Evolutionary conservation across 2,888 invertebrate species (phyloP).

Genomic region (Drosophila mimetica): DNA sequence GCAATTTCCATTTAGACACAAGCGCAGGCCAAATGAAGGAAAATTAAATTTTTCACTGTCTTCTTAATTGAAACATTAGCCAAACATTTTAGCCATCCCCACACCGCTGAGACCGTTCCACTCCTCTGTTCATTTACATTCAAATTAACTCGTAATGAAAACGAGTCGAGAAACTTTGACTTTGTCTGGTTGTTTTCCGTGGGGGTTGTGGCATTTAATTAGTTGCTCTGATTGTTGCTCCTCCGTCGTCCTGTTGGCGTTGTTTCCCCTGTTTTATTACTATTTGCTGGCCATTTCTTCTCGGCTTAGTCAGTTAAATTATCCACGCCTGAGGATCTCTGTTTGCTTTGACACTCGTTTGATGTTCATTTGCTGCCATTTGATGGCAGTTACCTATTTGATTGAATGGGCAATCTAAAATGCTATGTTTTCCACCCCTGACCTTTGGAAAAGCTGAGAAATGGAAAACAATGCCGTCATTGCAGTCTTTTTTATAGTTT

Average conservation of each 20-base stretch:
- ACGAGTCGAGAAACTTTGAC: conserved; percentile 67
- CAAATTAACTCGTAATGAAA: conserved; percentile 82
- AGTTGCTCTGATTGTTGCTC: conserved; percentile 71
- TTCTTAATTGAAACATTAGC: conserved; percentile 82
- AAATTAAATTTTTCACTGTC: conserved; percentile 81
- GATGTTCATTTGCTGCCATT: conserved; percentile 45
- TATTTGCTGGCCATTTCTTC: conserved; percentile 70
- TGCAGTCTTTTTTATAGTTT: conserved; percentile 7
- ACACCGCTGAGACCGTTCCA: not conserved
- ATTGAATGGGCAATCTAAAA: conserved; percentile 24
- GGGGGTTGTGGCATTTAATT: conserved; percentile 76
- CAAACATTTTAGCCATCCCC: conserved; percentile 48
- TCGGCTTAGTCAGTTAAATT: conserved; percentile 57
- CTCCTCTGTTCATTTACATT: conserved; percentile 78
- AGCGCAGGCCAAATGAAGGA: conserved; percentile 66
- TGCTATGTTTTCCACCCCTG: conserved; percentile 7
- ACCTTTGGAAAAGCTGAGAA: conserved; percentile 6
- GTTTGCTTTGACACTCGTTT: conserved; percentile 61
- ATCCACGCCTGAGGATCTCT: conserved; percentile 53
- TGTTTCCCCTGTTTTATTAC: conserved; percentile 34
- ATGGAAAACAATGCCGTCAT: conserved; percentile 22
- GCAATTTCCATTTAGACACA: conserved; percentile 43
- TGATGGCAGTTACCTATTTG: conserved; percentile 27
- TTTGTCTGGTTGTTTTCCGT: conserved; percentile 28
- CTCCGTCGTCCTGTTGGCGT: not conserved